Evolutionary conservation across 1,140 invertebrate genomes (phyloP), one percentile per base, ranked within the genome.

Genomic region (Chrysopa pallens): DNA sequence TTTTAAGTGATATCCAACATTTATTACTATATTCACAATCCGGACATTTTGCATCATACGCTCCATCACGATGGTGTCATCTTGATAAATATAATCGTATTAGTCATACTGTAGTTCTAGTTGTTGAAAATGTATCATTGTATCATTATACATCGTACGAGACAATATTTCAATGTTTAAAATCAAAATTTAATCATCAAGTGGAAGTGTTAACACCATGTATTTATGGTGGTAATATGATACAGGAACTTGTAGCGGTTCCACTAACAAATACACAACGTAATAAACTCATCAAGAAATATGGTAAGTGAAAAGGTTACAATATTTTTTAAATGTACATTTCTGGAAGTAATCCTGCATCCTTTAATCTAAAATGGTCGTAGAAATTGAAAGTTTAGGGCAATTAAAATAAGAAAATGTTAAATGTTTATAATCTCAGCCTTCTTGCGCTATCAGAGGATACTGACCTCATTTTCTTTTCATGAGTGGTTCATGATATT

Each of bases 1-100:
- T 84, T 55, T 63, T 88, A 0, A 75, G 74, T 35, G 87, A 92
- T 58, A 57, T 91, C 42, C 85, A 90, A 57, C 76, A 89, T 64
- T 64, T 92, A 39, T 52, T 91, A 5, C 60, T 90, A 51, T 79
- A 78, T 58, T 79, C 83, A 1, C 57, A 87, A 42, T 63, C 84
- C 38, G 80, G 78, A 6, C 72, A 79, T 49, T 60, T 75, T 29
- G 76, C 80, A 37, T 74, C 78, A 14, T 77, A 77, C 43, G 55
- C 63, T 36, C 72, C 78, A 12, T 64, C 70, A 17, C 68, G 85
- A 48, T 93, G 88, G 88, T 90, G 85, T 66, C 60, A 66, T 12
- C 58, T 90, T 11, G 75, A 87, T 39, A 84, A 83, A 59, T 73
- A 70, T 47, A 72, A 69, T 40, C 73, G 68, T 52, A 63, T 91